A percentile compares a stretch with the other conserved stretches of the same genome.
phyloP scores from a whole-genome alignment of 2,888 invertebrate species.

The Rapana venosa region DNA sequence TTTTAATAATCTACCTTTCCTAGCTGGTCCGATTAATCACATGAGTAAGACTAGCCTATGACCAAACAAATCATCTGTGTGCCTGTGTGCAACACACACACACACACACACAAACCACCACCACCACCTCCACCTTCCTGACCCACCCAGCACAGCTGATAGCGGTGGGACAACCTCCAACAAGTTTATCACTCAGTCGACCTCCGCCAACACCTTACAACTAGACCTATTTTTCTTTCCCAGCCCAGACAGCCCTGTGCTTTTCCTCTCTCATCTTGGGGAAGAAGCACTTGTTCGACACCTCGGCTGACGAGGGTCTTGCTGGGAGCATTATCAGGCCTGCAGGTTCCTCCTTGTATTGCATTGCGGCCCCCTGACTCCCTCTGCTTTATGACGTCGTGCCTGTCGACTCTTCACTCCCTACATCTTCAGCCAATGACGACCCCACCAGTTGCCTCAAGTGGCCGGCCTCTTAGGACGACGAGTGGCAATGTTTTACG shows the following conservation, averaged over 20 bases:
- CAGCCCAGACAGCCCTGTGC: too few relatives aligned
- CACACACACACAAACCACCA: background rate
- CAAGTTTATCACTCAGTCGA: too few relatives aligned
- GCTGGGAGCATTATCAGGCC: conserved; percentile 23
- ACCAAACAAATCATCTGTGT: too few relatives aligned
- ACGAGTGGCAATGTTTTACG: conserved; percentile 1
- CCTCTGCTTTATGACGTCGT: conserved; percentile 6
- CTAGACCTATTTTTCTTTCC: too few relatives aligned
- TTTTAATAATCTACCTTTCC: too few relatives aligned
- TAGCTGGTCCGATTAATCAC: too few relatives aligned
- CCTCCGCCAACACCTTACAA: background rate
- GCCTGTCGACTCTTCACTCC: background rate
- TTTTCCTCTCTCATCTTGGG: background rate
- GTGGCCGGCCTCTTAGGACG: background rate
- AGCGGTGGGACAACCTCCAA: background rate
- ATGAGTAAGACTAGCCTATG: too few relatives aligned
- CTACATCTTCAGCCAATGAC: background rate
- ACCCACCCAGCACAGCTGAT: too few relatives aligned
- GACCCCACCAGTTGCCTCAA: background rate
- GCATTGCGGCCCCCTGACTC: background rate
- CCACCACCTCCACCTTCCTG: background rate
- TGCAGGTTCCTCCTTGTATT: background rate
- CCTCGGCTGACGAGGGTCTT: conserved; percentile 14
- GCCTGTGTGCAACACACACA: background rate
- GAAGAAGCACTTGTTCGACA: conserved; percentile 19